Base-by-base conservation (phyloP, 2,797 vertebrate genomes). In the Falco berigora region DNA sequence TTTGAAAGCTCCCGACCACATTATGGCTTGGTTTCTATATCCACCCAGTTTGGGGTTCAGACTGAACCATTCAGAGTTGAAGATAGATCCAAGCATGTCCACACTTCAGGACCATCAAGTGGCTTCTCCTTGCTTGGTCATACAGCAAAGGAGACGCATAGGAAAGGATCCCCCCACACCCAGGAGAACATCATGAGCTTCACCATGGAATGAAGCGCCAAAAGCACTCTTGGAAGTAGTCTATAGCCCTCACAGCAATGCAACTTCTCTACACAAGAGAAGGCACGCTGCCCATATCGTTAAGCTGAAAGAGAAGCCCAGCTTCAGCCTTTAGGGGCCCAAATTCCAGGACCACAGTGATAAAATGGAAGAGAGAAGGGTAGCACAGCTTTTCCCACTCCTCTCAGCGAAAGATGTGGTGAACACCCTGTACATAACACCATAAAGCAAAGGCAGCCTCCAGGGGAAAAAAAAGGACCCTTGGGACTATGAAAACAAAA, bases 261-360 rank as follows among this genome's bases (percentile, higher is more conserved):
- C 11, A 76, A 12, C 18, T 62, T 25, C 27, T 49, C 40, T 34
- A 9, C 7, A 18, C 5, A 12, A 64, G 36, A 82, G n/a, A 71
- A 18, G 21, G 73, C 36, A 68, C 0, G 0, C 7, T 32, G 50
- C 9, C 62, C 63, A 32, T 1, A 1, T 2, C 0, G 10, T 56
- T 55, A 77, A 27, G 11, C 34, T 59, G 11, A 63, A 83, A 80
- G 23, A 66, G 10, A 55, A 80, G 38, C 27, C 32, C 56, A 77
- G 36, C 19, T 86, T 34, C 86, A 93, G 52, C 38, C 59, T 58
- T 62, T n/a, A 32, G 25, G 36, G 27, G 20, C 19, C 16, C 22
- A 42, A 88, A 85, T 61, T 79, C 64, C 63, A 72, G 44, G 62
- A 55, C 5, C 10, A 67, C 12, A 9, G 42, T 10, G 18, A 82